Conservation (phyloP, 2,888 invertebrate species). For the Harmothoe impar region DNA sequence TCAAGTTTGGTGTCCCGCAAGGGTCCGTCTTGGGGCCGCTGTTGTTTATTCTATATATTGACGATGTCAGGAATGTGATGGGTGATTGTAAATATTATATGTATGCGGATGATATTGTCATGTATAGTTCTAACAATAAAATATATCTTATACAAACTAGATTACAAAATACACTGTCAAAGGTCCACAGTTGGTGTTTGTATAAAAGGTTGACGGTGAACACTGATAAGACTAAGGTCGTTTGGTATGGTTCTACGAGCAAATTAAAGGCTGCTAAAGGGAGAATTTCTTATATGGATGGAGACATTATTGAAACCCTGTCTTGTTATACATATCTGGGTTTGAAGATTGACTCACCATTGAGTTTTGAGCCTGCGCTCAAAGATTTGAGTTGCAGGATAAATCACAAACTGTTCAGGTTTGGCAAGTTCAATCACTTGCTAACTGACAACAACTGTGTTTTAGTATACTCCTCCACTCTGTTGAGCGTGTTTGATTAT, state of each 20-base stretch:
- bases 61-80: not conserved
- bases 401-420: not conserved
- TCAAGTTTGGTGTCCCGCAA: not conserved
- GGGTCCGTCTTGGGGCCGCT: too few species aligned
- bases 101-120: too few species aligned
- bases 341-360: too few species aligned
- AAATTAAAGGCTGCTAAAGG: too few species aligned
- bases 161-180: not conserved
- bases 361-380: not conserved
- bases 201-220: not conserved
- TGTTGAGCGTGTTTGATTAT: too few species aligned
- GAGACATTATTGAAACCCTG: not conserved
- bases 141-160: too few species aligned
- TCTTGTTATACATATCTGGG: not conserved
- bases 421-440: not conserved
- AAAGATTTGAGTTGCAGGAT: not conserved
- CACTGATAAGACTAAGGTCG: not conserved
- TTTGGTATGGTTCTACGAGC: not conserved
- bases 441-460: not conserved
- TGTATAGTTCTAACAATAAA: not conserved
- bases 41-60: too few species aligned
- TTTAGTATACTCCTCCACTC: not conserved
- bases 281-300: too few species aligned
- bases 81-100: not conserved
- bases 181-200: too few species aligned